phyloP scores from a whole-genome alignment of 1,140 invertebrate species.

The Temnothorax curvispinosus region DNA sequence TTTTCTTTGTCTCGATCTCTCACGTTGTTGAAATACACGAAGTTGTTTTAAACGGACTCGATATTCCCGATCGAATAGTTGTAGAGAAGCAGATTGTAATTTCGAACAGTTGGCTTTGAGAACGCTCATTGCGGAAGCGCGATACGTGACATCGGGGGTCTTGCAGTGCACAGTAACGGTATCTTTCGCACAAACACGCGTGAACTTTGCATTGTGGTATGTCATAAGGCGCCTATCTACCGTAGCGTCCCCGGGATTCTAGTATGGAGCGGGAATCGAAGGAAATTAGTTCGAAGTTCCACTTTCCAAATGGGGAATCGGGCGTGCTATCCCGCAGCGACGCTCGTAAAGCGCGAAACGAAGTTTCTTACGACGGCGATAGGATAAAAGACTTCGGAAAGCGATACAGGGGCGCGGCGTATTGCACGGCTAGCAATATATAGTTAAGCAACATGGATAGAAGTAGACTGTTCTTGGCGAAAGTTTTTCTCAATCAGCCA shows the following conservation, averaged over 20 bases:
- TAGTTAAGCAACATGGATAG: constrained; percentile 20
- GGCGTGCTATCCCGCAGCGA: constrained; percentile 28
- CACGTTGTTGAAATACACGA: not conserved
- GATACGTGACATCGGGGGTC: constrained; percentile 29
- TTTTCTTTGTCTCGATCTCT: not conserved
- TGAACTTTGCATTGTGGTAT: constrained; percentile 36
- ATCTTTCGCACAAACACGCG: constrained; percentile 26
- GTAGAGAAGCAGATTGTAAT: constrained; percentile 40
- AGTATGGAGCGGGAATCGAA: constrained; percentile 39
- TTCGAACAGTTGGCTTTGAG: constrained; percentile 39
- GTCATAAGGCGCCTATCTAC: constrained; percentile 36
- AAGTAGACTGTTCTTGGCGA: constrained; percentile 43
- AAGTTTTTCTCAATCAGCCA: constrained; percentile 50
- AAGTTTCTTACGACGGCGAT: constrained; percentile 63
- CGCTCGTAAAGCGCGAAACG: constrained; percentile 61
- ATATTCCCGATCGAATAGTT: constrained; percentile 1
- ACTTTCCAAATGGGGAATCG: constrained; percentile 37
- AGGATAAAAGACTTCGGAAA: constrained; percentile 59
- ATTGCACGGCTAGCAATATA: constrained; percentile 41
- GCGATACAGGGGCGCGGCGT: constrained; percentile 18
- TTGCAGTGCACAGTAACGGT: not conserved
- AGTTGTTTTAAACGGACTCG: constrained; percentile 16
- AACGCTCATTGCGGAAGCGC: constrained; percentile 18
- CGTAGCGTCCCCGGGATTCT: not conserved
- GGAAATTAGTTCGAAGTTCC: constrained; percentile 63